Evolutionary conservation across 2,113 vertebrate species (phyloP), one percentile per base, ranked within the genome.

Genomic region (Trogon melanurus): DNA sequence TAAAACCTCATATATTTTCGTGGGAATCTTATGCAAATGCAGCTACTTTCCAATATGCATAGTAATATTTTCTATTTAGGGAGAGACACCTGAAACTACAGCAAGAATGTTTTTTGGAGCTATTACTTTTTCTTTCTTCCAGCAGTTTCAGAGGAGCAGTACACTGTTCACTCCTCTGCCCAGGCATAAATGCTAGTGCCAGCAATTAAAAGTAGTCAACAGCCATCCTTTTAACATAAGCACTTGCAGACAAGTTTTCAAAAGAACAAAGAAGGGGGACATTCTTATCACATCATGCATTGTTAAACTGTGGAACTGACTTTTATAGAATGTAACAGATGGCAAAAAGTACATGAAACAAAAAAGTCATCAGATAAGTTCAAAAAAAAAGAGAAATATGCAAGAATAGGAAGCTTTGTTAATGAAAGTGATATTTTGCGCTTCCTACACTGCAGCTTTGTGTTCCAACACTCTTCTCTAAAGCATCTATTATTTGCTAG

Each of bases 321-420:
- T 96, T 92, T 79, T 92, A 73, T 51, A 92, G 79, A 83, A 66
- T 16, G 13, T 18, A 85, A 36, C 79, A 94, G 91, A 90, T 88
- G 82, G 85, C 9, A 90, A 95, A 93, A 83, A 56, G 11, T 57
- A 21, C 6, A 70, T 32, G 64, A 91, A 92, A 62, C 38, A 83
- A 22, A 48, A 13, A 92, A 91, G 41, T 54, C 21, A 44, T 54
- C 60, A 62, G 44, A 34, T 85, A 88, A 78, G 41, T 88, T 92
- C 22, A 83, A 73, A 88, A 36, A 88, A 36, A 90, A 86, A 84
- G 38, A 57, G 80, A 76, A 70, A 18, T 11, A 58, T 29, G 13
- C 41, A 64, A 62, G 16, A 74, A 95, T 51, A 90, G 21, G 23
- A 82, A 47, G 45, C 50, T 88, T 69, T 79, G 48, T 62, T 91